These are phyloP conservation scores for Echiichthys vipera DNA, from an alignment of 2,797 vertebrate genomes.

Conservation along the genomic window DNA sequence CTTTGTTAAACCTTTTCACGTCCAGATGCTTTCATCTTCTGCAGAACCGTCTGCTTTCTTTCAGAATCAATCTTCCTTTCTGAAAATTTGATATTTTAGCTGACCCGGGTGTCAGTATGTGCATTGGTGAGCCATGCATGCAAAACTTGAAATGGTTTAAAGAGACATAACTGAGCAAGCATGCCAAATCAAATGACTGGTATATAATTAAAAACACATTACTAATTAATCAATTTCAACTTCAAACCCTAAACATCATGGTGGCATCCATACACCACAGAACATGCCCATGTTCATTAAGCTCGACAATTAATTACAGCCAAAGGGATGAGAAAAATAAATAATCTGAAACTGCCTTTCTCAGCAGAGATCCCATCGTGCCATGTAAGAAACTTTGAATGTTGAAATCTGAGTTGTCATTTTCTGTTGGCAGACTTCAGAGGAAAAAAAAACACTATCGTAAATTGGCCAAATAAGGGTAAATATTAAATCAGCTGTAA, in stretches of 20 bases:
- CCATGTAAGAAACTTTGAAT: neutral
- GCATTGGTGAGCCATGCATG: conserved; percentile 10
- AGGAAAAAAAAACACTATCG: neutral
- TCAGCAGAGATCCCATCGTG: neutral
- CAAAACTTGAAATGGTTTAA: conserved; percentile 3
- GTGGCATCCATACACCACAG: neutral
- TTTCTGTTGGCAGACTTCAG: neutral
- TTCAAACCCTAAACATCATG: conserved; percentile 3
- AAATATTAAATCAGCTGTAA: neutral
- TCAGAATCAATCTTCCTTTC: neutral
- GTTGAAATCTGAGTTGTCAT: neutral
- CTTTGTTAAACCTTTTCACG: neutral
- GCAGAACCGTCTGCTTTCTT: neutral
- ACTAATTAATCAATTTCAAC: conserved; percentile 16
- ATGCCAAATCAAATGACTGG: neutral
- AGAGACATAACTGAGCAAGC: neutral
- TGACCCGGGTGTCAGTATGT: conserved; percentile 4
- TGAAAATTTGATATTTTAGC: conserved; percentile 3
- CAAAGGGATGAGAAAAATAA: neutral
- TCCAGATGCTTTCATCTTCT: neutral
- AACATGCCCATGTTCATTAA: neutral
- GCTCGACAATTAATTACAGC: neutral
- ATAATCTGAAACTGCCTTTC: neutral
- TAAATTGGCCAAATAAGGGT: neutral
- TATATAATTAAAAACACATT: conserved; percentile 24